phyloP scores from a whole-genome alignment of 2,113 vertebrate species.

The Nothocercus nigrocapillus region DNA sequence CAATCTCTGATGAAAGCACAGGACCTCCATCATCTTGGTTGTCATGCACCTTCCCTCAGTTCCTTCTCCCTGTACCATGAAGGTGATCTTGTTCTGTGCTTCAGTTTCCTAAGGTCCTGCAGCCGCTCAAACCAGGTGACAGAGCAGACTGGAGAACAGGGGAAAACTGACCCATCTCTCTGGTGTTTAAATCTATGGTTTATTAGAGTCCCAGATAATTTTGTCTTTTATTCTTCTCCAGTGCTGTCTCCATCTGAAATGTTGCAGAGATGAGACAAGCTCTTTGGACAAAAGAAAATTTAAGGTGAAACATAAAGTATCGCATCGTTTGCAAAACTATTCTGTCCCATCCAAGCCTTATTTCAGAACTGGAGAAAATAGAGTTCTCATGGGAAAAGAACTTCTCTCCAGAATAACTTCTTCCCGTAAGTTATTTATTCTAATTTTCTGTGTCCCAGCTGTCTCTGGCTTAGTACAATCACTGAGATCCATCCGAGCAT shows the following conservation, averaged over 20 bases:
- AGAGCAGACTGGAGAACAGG: background rate
- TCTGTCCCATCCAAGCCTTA: background rate
- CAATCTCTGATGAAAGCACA: background rate
- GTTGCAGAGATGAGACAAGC: background rate
- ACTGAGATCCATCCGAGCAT: background rate
- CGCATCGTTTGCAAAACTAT: background rate
- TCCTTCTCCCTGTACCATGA: background rate
- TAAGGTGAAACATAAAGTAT: background rate
- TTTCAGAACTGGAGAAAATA: background rate
- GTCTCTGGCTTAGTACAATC: background rate
- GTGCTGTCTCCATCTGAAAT: background rate
- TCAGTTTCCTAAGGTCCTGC: background rate
- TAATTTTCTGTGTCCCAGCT: background rate
- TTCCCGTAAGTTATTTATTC: background rate
- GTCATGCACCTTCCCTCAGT: background rate
- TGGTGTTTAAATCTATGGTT: background rate
- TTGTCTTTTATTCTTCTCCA: background rate
- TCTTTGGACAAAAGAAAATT: background rate
- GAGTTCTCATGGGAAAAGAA: no score
- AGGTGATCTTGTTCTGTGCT: background rate
- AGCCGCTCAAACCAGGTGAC: background rate
- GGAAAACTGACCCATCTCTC: background rate
- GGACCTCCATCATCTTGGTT: rapidly evolving
- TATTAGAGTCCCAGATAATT: background rate
- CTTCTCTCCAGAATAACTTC: no score